phyloP scores from a whole-genome alignment of 2,797 vertebrate species.

The Coregonus suidteri region DNA sequence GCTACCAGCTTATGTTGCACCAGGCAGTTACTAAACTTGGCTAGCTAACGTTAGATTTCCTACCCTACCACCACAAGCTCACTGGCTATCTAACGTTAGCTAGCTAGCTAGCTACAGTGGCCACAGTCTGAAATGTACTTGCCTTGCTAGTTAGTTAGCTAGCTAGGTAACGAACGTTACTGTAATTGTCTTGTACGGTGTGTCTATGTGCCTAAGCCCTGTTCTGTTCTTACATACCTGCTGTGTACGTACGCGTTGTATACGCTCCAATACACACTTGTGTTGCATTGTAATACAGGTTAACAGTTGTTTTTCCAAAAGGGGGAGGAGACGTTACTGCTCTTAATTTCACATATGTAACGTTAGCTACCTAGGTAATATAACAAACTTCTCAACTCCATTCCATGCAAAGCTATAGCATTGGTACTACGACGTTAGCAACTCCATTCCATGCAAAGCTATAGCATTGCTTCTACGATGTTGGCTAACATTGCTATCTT shows the following conservation, averaged over 20 bases:
- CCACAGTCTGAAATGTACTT: not conserved
- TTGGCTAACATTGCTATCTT: no score
- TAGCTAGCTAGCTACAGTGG: not conserved
- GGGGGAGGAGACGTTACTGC: not conserved
- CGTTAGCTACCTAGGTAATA: no score
- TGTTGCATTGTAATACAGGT: not conserved
- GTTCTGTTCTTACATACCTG: not conserved
- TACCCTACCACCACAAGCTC: not conserved
- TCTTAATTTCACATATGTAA: not conserved
- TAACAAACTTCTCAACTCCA: no score
- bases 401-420: no score
- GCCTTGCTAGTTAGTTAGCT: not conserved
- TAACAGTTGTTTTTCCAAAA: not conserved
- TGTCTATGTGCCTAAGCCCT: not conserved
- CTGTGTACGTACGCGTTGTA: not conserved
- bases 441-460: no score
- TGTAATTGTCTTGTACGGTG: no score
- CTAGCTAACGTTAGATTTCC: not conserved
- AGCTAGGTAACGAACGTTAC: no score
- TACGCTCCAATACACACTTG: not conserved
- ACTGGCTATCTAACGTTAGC: not conserved
- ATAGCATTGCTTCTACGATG: no score
- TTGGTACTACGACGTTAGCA: no score
- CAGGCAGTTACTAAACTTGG: not conserved
- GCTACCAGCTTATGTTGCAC: not conserved